A percentile compares a stretch with the other conserved stretches of the same genome.
Conservation (phyloP, 2,888 invertebrate species). For the Drosophila meridionalis region DNA sequence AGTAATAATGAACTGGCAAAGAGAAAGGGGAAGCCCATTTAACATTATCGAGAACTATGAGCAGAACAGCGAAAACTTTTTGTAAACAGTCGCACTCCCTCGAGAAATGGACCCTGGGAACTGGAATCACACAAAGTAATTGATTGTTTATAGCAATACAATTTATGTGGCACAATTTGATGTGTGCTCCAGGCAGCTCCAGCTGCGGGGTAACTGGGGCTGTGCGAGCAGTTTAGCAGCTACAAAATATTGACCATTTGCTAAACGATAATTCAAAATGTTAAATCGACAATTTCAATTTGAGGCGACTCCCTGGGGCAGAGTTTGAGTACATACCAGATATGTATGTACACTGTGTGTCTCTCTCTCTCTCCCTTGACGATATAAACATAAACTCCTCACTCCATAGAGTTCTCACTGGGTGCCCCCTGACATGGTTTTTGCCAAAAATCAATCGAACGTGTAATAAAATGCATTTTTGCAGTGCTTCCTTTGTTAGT, state of each 20-base stretch:
- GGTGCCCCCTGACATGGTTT: slow-evolving; percentile 11
- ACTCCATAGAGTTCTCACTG: slow-evolving; percentile 58
- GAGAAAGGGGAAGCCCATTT: slow-evolving; percentile 10
- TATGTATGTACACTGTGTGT: neutral
- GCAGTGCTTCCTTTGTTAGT: slow-evolving; percentile 35
- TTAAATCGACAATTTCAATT: slow-evolving; percentile 80
- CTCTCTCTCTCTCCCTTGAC: slow-evolving; percentile 20
- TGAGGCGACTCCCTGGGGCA: slow-evolving; percentile 47
- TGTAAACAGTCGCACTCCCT: slow-evolving; percentile 47
- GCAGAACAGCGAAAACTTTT: slow-evolving; percentile 41
- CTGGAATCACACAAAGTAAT: slow-evolving; percentile 71
- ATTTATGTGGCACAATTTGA: slow-evolving; percentile 70
- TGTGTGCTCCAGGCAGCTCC: slow-evolving; percentile 36
- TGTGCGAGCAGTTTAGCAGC: slow-evolving; percentile 1
- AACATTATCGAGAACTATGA: slow-evolving; percentile 30
- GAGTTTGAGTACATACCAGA: slow-evolving; percentile 31
- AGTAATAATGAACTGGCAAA: slow-evolving; percentile 4
- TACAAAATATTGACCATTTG: slow-evolving; percentile 76
- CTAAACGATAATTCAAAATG: slow-evolving; percentile 80
- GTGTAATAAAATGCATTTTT: slow-evolving; percentile 79
- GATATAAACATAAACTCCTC: slow-evolving; percentile 72
- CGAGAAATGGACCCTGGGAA: slow-evolving; percentile 28
- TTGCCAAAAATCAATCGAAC: slow-evolving; percentile 73
- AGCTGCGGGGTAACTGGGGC: neutral
- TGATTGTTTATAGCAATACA: slow-evolving; percentile 80